phyloP scores from a whole-genome alignment of 2,888 invertebrate genomes.

The Hemaris fuciformis region DNA sequence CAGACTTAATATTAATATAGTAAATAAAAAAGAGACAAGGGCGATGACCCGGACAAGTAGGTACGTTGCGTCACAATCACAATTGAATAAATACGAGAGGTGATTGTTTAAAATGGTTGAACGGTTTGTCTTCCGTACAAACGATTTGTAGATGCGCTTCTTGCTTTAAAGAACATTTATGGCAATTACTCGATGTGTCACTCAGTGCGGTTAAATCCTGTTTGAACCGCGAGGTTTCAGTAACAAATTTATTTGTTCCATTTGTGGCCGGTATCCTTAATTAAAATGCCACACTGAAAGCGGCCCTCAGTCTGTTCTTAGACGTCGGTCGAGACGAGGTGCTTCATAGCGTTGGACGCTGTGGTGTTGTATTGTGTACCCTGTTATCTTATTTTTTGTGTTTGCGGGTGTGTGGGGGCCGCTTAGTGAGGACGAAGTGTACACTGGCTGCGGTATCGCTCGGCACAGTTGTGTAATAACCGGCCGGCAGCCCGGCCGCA shows the following conservation, averaged over 20 bases:
- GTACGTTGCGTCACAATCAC: conserved; percentile 13
- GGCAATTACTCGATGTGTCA: conserved; percentile 27
- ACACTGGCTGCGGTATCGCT: conserved; percentile 40
- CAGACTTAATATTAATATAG: conserved; percentile 1
- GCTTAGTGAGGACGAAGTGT: conserved; percentile 27
- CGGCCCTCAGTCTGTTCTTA: conserved; percentile 51
- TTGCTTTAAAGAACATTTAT: conserved; percentile 6
- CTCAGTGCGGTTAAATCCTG: conserved; percentile 72
- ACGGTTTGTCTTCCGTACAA: background rate
- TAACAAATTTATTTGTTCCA: conserved; percentile 58
- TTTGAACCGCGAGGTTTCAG: conserved; percentile 69
- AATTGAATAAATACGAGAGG: conserved; percentile 9
- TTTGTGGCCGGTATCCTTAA: conserved; percentile 62
- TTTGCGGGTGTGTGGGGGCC: conserved; percentile 11
- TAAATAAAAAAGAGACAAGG: conserved; percentile 17
- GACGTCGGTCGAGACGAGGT: conserved; percentile 14
- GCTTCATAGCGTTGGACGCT: background rate
- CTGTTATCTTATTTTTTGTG: conserved; percentile 30
- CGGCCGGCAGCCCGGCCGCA: conserved; percentile 66
- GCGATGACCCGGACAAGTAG: conserved; percentile 20
- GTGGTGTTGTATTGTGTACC: background rate
- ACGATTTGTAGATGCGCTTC: conserved; percentile 5
- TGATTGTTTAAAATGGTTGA: background rate
- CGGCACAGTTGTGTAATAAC: conserved; percentile 63
- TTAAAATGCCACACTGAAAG: conserved; percentile 51